phyloP scores from a whole-genome alignment of 2,888 invertebrate genomes.

The Thyatira batis region DNA sequence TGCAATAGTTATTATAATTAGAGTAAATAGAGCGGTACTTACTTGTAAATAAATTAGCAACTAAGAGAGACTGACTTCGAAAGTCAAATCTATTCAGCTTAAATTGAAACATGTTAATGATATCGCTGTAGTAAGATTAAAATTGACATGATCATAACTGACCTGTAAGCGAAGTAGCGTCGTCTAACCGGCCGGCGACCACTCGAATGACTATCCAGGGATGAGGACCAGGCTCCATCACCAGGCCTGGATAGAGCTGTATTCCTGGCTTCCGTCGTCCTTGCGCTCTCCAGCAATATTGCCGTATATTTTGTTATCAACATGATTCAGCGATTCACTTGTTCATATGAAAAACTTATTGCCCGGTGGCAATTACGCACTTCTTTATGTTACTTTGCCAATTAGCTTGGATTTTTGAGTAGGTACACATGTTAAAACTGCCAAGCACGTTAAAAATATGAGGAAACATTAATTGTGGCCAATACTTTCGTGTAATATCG shows the following conservation, averaged over 20 bases:
- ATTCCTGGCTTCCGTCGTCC: conserved; percentile 70
- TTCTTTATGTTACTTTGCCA: background rate
- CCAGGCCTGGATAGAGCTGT: conserved; percentile 45
- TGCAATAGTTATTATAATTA: no score
- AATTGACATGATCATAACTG: conserved; percentile 9
- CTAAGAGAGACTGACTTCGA: no score
- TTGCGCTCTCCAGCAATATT: conserved; percentile 85
- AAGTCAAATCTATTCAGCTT: no score
- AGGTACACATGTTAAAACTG: background rate
- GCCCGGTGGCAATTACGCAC: background rate
- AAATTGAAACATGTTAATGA: no score
- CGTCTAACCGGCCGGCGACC: conserved; percentile 52
- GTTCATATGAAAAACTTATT: background rate
- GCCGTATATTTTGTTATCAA: conserved; percentile 88
- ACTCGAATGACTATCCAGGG: conserved; percentile 55
- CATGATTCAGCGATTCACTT: conserved; percentile 64
- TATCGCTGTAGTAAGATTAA: no score
- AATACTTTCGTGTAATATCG: conserved; percentile 28
- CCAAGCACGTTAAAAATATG: background rate
- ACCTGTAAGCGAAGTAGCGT: conserved; percentile 68
- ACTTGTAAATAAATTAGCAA: no score
- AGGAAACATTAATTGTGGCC: background rate
- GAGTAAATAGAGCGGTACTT: no score
- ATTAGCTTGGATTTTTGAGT: background rate
- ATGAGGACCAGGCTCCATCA: conserved; percentile 57